phyloP scores from a whole-genome alignment of 1,140 invertebrate species.

The Brachionus sp. region DNA sequence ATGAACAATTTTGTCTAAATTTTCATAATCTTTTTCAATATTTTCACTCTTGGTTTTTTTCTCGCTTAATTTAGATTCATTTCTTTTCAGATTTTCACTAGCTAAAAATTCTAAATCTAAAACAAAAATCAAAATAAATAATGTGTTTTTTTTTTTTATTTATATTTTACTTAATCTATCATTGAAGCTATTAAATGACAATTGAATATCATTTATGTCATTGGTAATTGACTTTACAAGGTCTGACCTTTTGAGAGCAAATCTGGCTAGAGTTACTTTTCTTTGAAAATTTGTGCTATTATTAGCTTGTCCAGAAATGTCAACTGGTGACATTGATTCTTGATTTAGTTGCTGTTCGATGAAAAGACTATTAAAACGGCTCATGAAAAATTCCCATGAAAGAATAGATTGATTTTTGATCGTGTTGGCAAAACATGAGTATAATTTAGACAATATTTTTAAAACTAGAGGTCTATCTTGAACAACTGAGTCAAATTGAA shows the following conservation, averaged over 20 bases:
- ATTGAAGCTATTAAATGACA: neutral
- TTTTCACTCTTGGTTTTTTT: conserved; percentile 63
- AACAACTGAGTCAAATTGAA: conserved; percentile 72
- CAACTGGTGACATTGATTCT: neutral
- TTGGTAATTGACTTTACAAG: conserved; percentile 47
- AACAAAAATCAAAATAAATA: neutral
- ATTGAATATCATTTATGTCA: conserved; percentile 71
- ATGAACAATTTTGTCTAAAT: conserved; percentile 88
- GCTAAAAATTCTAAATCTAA: neutral
- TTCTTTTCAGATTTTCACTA: conserved; percentile 48
- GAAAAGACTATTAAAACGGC: conserved; percentile 90
- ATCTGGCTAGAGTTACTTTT: conserved; percentile 1
- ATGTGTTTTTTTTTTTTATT: too few species aligned
- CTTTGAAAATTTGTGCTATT: conserved; percentile 7
- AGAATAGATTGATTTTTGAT: conserved; percentile 70
- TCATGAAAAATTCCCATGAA: conserved; percentile 96
- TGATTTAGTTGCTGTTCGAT: conserved; percentile 82
- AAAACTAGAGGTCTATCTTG: conserved; percentile 93
- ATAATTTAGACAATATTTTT: conserved; percentile 81
- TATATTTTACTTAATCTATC: neutral
- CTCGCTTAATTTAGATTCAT: conserved; percentile 61
- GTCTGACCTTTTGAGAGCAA: neutral
- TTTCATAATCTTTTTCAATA: conserved; percentile 73
- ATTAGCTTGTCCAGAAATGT: neutral
- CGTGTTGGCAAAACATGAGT: conserved; percentile 81